These are phyloP conservation scores for Dendrolimus pini DNA, from an alignment of 2,888 invertebrate genomes.

Conservation along the genomic window DNA sequence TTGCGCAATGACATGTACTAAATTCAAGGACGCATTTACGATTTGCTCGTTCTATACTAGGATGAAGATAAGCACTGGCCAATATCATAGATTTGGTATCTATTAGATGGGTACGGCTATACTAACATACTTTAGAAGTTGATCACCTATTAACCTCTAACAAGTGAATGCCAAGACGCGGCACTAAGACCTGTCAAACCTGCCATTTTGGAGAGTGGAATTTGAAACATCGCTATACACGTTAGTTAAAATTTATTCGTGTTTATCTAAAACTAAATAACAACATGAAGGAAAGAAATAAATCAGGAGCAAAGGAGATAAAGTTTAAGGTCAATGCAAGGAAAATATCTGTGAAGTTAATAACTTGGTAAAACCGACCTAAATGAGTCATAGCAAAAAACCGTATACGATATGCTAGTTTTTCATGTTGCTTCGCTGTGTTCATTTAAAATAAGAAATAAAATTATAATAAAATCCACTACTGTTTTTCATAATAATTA, in stretches of 20 bases:
- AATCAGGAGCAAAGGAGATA: not conserved
- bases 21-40: no score
- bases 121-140: not conserved
- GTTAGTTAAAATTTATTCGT: no score
- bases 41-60: no score
- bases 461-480: no score
- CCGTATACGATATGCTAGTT: not conserved
- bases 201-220: slow-evolving; percentile 31
- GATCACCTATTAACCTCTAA: not conserved
- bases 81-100: no score
- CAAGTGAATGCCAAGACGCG: slow-evolving; percentile 1
- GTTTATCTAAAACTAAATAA: no score
- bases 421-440: not conserved
- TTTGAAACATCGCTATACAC: slow-evolving; percentile 4
- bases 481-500: no score
- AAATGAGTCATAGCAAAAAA: not conserved
- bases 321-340: not conserved
- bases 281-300: no score
- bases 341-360: not conserved
- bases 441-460: no score
- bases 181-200: slow-evolving; percentile 16
- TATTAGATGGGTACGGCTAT: no score
- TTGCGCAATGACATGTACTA: no score
- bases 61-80: no score
- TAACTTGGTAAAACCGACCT: not conserved